Conservation (phyloP, 1,140 invertebrate genomes). For the Magallana gigas region DNA sequence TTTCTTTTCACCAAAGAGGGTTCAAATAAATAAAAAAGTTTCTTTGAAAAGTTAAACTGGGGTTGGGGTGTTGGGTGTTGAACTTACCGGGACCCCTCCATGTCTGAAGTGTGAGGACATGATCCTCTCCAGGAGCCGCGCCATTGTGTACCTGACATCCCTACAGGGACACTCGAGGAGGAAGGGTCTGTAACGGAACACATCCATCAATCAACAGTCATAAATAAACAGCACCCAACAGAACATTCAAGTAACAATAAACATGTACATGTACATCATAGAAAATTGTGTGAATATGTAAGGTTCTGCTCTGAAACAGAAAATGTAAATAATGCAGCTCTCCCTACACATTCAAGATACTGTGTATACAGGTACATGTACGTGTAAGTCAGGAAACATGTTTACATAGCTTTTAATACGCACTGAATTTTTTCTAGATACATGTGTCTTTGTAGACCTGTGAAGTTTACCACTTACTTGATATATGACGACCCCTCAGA, state of each 20-base stretch:
- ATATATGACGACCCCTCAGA: conserved; percentile 77
- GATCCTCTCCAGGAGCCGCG: conserved; percentile 73
- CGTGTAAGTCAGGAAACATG: no score
- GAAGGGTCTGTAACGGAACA: conserved; percentile 75
- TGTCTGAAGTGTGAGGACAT: conserved; percentile 75
- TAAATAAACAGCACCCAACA: no score
- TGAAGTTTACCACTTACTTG: conserved; percentile 70
- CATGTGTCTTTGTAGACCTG: not conserved
- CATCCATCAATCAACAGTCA: not conserved
- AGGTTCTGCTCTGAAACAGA: not conserved
- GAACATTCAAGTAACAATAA: no score
- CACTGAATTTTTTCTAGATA: no score
- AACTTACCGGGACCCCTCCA: conserved; percentile 74
- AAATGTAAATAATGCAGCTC: not conserved
- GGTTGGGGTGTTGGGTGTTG: not conserved
- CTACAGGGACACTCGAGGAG: conserved; percentile 80
- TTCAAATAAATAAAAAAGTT: not conserved
- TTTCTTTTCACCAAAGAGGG: no score
- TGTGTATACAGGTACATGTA: no score
- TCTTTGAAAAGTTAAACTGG: not conserved
- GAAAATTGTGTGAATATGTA: no score
- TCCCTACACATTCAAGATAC: not conserved
- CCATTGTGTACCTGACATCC: conserved; percentile 78
- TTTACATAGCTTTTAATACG: no score
- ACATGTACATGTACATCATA: no score